Base-by-base conservation (phyloP, 1,140 invertebrate species). In the Aradophagus sp. region DNA sequence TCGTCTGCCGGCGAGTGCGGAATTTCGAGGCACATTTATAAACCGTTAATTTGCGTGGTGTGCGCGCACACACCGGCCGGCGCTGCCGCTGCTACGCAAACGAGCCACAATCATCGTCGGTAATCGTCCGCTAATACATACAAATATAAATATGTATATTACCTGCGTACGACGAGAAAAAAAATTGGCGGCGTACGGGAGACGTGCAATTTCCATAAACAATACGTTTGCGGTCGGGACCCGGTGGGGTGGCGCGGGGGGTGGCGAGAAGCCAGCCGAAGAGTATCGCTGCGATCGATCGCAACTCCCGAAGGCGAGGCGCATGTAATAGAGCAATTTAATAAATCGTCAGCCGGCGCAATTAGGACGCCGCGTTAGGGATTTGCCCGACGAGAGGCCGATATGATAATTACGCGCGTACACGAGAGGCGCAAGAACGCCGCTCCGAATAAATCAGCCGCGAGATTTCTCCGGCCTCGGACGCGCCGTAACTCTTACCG, bases 281-380 rank as follows among this genome's bases (percentile, higher is more conserved):
- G 66, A 61, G 41, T 58, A 66, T 65, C 55, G 32, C 63, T 42
- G 35, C 50, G 27, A 68, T 65, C 59, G 48, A 52, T 58, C 63
- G 34, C 31, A 59, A 32, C 17, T 39, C 63, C 65, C 26, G 42
- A 48, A 70, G 50, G 59, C 41, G 53, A 38, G 52, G 11, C 34
- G 29, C 48, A 61, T 66, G 56, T 79, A 78, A 80, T 78, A 79
- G 75, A 79, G 79, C 77, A 79, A 79, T 80, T 79, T 78, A 77
- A 72, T 71, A 80, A 79, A 80, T 80, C 78, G 73, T 67, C 65
- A 47, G 53, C 47, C 44, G 55, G 31, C 48, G 67, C 72, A 78
- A 80, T 79, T 79, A 78, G 73, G 66, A 76, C 39, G 34, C 45
- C 31, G 61, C 52, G 58, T 73, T 73, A 73, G 52, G 58, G 48